phyloP scores from a whole-genome alignment of 2,113 vertebrate species.

The Psittacula cyanocephala region DNA sequence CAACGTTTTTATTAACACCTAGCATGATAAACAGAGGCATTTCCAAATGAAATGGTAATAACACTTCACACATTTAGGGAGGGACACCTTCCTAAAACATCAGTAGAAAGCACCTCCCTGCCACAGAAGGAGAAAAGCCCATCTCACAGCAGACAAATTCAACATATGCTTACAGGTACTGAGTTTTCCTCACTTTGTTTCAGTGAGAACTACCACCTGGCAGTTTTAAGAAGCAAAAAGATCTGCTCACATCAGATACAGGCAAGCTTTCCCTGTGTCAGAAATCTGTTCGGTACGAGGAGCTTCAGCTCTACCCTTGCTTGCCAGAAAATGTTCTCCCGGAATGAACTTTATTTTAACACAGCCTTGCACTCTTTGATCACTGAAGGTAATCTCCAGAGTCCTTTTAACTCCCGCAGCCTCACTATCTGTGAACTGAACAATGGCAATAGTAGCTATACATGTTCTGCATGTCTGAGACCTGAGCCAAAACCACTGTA shows the following conservation, averaged over 20 bases:
- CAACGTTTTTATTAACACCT: background rate
- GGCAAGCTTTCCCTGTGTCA: background rate
- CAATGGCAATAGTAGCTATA: background rate
- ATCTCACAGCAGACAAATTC: background rate
- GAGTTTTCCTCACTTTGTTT: background rate
- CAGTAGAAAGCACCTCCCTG: background rate
- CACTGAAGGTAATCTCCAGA: constrained; percentile 22
- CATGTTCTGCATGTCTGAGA: background rate
- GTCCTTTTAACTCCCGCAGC: background rate
- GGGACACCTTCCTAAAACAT: constrained; percentile 12
- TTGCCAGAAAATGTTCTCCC: background rate
- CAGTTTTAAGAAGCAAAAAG: background rate
- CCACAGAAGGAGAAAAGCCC: background rate
- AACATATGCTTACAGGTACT: background rate
- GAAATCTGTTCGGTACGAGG: background rate
- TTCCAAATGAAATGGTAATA: constrained; percentile 13
- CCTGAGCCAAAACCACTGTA: background rate
- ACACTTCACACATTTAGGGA: background rate
- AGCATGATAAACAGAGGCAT: background rate
- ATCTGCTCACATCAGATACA: background rate
- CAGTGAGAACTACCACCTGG: background rate
- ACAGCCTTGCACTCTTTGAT: background rate
- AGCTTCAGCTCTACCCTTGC: background rate
- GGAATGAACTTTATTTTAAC: background rate
- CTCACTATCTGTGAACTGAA: background rate